A percentile compares a stretch with the other conserved stretches of the same genome.
Conservation (phyloP, 2,113 vertebrate genomes). For the Chunga burmeisteri region DNA sequence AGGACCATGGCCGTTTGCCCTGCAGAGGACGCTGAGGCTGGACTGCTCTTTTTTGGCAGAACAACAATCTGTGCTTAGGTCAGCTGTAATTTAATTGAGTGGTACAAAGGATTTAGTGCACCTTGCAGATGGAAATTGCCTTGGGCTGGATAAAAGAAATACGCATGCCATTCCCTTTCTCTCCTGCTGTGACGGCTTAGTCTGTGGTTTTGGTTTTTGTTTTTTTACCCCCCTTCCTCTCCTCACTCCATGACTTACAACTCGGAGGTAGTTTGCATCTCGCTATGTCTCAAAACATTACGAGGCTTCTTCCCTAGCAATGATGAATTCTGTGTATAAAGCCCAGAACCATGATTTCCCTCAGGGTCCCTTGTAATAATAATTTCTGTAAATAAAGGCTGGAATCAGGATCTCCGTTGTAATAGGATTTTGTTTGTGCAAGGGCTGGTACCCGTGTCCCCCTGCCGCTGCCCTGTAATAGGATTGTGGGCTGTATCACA, state of each 20-base stretch:
- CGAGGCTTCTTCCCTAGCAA: not conserved
- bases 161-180: not conserved
- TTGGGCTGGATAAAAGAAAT: conserved; percentile 7
- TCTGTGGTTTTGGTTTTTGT: not conserved
- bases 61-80: not conserved
- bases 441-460: not conserved
- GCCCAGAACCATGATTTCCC: conserved; percentile 55
- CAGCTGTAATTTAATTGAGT: conserved; percentile 1
- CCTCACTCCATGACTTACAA: not conserved
- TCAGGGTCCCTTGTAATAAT: conserved; percentile 53
- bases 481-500: not conserved
- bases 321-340: conserved; percentile 40
- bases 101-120: conserved; percentile 2
- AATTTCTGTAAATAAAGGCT: conserved; percentile 70
- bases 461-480: not conserved
- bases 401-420: conserved; percentile 24
- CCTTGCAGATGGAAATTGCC: conserved; percentile 26
- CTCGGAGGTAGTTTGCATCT: not conserved
- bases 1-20: fast-evolving
- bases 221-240: not conserved
- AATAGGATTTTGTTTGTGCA: conserved; percentile 58
- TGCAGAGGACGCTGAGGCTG: not conserved
- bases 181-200: not conserved
- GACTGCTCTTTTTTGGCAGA: not conserved
- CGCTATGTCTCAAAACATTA: not conserved